These are phyloP conservation scores for Corynorhinus townsendii DNA, from an alignment of 2,113 vertebrate genomes.

Conservation along the genomic window DNA sequence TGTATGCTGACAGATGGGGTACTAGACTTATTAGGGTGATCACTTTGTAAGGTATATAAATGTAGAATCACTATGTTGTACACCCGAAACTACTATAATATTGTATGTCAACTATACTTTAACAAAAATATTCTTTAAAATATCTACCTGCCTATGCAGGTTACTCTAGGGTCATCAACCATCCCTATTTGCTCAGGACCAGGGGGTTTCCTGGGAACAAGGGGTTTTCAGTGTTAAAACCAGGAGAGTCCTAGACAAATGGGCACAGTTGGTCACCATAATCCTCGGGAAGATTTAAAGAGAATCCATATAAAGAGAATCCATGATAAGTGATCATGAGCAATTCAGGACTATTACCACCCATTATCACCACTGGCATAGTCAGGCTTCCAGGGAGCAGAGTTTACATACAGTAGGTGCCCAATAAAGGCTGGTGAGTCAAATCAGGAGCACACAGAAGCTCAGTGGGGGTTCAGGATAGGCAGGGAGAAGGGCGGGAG, in stretches of 20 bases:
- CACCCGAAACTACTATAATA: not conserved
- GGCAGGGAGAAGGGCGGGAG: accelerated
- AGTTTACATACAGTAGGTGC: not conserved
- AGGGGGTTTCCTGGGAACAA: not conserved
- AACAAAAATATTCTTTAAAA: not conserved
- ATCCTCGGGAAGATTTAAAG: not conserved
- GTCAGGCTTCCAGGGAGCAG: not conserved
- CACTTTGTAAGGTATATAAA: not conserved
- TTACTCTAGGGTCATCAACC: not conserved
- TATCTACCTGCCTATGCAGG: not conserved
- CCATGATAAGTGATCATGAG: accelerated
- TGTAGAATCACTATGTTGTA: not conserved
- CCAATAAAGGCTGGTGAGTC: not conserved
- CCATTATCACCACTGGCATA: accelerated
- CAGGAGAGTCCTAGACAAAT: not conserved
- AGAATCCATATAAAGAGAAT: not conserved
- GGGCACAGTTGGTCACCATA: not conserved
- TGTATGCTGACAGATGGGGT: not conserved
- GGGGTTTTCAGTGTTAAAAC: not conserved
- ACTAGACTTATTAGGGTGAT: no score
- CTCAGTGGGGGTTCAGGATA: accelerated
- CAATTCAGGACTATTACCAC: accelerated
- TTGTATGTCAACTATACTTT: not conserved
- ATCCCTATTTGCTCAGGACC: not conserved
- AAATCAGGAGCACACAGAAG: not conserved